These are phyloP conservation scores for Mythimna pallens DNA, from an alignment of 2,888 invertebrate species.

Conservation along the genomic window DNA sequence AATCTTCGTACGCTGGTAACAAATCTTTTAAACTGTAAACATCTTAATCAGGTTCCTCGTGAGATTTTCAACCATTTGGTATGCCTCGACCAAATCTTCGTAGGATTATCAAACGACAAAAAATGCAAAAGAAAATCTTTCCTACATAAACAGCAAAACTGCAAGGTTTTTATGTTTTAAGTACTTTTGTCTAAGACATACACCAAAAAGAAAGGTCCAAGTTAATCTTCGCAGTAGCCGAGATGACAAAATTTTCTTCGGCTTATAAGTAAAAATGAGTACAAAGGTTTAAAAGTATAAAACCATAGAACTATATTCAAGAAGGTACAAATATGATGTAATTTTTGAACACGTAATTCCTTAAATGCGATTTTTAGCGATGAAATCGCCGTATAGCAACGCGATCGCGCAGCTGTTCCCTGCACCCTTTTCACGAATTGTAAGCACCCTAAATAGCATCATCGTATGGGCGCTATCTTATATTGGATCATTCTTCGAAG, in stretches of 20 bases:
- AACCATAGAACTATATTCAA: background rate
- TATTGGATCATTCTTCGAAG: conserved; percentile 12
- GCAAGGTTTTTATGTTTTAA: no score
- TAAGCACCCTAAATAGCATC: conserved; percentile 29
- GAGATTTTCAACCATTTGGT: background rate
- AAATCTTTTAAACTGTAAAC: background rate
- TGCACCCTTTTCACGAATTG: conserved; percentile 32
- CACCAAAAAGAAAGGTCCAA: no score
- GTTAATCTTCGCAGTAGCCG: background rate
- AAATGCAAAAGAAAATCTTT: no score
- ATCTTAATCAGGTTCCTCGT: background rate
- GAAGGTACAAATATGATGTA: background rate
- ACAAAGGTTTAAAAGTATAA: background rate
- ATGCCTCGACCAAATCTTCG: no score
- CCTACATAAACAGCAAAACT: no score
- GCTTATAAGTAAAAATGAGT: background rate
- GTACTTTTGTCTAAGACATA: no score
- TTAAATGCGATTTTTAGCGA: background rate
- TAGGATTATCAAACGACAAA: no score
- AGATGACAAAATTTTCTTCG: background rate
- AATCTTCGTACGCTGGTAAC: background rate
- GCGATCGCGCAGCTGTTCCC: conserved; percentile 32
- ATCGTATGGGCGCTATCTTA: conserved; percentile 27
- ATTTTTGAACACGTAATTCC: background rate
- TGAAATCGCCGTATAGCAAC: conserved; percentile 9